phyloP scores from a whole-genome alignment of 2,797 vertebrate species.

The Champsocephalus esox region DNA sequence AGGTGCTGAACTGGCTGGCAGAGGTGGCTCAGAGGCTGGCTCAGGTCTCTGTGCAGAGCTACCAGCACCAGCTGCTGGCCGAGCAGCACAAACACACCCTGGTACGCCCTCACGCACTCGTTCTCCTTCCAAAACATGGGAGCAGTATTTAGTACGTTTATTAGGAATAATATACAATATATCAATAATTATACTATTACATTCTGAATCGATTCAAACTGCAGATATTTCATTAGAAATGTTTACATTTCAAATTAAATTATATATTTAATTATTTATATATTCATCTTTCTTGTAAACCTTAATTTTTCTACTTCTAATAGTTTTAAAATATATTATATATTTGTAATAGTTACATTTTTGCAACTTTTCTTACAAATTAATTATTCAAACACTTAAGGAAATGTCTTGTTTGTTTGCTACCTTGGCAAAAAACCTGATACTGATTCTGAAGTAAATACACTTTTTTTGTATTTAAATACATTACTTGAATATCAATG shows the following conservation, averaged over 20 bases:
- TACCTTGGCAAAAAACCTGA: no score
- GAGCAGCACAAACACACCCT: conserved; percentile 91
- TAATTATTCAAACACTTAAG: no score
- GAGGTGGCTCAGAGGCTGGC: conserved; percentile 95
- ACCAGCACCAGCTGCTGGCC: conserved; percentile 90
- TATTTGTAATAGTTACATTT: no score
- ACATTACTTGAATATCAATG: background rate
- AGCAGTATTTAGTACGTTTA: background rate
- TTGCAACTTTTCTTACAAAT: no score
- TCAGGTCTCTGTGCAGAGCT: conserved; percentile 92
- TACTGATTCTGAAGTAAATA: background rate
- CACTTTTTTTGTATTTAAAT: background rate
- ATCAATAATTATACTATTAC: background rate
- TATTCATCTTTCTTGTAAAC: no score
- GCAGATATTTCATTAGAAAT: no score
- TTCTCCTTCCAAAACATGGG: background rate
- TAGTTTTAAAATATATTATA: no score
- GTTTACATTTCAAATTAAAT: no score
- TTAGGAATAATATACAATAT: background rate
- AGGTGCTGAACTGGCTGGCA: conserved; percentile 99
- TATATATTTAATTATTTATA: no score
- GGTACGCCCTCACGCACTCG: conserved; percentile 80
- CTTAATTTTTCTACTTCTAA: no score
- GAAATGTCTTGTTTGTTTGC: no score
- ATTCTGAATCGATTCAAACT: background rate